A percentile compares a stretch with the other conserved stretches of the same genome.
Conservation (phyloP, 2,888 invertebrate species). For the Nephrotoma appendiculata region DNA sequence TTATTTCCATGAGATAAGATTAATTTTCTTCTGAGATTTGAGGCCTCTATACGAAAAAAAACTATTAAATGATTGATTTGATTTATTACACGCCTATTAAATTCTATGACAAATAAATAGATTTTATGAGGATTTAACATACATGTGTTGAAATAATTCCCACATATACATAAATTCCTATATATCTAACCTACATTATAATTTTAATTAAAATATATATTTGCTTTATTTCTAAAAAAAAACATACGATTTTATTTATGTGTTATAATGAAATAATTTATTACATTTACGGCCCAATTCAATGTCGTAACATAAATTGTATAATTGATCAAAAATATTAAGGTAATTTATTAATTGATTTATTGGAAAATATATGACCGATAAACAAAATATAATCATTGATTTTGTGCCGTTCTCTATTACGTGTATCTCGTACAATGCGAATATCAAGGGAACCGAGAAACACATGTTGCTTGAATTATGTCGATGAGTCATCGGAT, state of each 20-base stretch:
- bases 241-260: not conserved
- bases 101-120: not conserved
- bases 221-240: not conserved
- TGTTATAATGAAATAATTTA: not conserved
- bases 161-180: not conserved
- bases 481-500: not conserved
- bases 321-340: not conserved
- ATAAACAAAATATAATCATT: not conserved
- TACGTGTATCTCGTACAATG: not conserved
- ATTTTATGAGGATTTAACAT: not conserved
- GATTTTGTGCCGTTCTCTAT: not conserved
- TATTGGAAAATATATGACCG: not conserved
- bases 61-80: not conserved
- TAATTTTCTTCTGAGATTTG: not conserved
- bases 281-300: not conserved
- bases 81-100: not conserved
- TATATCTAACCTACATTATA: not conserved
- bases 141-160: not conserved
- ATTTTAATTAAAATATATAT: not conserved
- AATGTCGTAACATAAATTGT: not conserved
- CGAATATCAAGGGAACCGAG: not conserved
- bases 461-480: not conserved
- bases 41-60: not conserved
- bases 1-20: not conserved
- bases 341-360: not conserved